A percentile compares a stretch with the other conserved stretches of the same genome.
These are phyloP conservation scores for Apeira syringaria DNA, from an alignment of 2,888 invertebrate species.

Conservation along the genomic window DNA sequence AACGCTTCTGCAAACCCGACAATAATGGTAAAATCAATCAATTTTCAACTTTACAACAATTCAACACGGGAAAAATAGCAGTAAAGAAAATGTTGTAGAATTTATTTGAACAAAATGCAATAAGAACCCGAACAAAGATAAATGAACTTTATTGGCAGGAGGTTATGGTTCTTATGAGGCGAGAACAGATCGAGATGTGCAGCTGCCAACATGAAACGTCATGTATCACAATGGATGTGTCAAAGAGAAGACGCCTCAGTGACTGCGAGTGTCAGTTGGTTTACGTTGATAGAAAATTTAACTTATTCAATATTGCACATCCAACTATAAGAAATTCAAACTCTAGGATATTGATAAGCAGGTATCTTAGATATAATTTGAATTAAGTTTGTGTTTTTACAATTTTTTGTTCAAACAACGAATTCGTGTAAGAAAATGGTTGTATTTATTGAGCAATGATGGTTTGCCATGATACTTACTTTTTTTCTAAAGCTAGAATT, in stretches of 20 bases:
- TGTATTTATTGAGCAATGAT: too few relatives aligned
- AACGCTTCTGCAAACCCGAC: constrained; percentile 45
- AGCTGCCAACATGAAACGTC: constrained; percentile 66
- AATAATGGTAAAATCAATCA: constrained; percentile 30
- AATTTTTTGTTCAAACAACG: too few relatives aligned
- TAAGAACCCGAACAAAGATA: constrained; percentile 28
- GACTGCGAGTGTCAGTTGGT: constrained; percentile 41
- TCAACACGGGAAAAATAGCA: constrained; percentile 35
- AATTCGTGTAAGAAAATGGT: too few relatives aligned
- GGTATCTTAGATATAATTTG: too few relatives aligned
- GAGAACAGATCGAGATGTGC: constrained; percentile 38
- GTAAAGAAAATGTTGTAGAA: constrained; percentile 43
- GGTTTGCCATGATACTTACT: too few relatives aligned
- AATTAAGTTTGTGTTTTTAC: too few relatives aligned
- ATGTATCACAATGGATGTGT: constrained; percentile 59
- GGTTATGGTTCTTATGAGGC: constrained; percentile 25
- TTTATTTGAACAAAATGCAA: constrained; percentile 45
- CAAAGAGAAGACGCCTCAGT: constrained; percentile 59
- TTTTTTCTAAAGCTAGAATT: too few relatives aligned
- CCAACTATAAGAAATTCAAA: too few relatives aligned
- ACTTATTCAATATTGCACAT: too few relatives aligned
- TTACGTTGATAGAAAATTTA: constrained; percentile 41
- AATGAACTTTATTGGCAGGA: constrained; percentile 34
- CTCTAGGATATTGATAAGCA: too few relatives aligned
- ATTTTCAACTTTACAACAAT: constrained; percentile 44